Conservation (phyloP, 2,113 vertebrate species). For the Misgurnus anguillicaudatus region DNA sequence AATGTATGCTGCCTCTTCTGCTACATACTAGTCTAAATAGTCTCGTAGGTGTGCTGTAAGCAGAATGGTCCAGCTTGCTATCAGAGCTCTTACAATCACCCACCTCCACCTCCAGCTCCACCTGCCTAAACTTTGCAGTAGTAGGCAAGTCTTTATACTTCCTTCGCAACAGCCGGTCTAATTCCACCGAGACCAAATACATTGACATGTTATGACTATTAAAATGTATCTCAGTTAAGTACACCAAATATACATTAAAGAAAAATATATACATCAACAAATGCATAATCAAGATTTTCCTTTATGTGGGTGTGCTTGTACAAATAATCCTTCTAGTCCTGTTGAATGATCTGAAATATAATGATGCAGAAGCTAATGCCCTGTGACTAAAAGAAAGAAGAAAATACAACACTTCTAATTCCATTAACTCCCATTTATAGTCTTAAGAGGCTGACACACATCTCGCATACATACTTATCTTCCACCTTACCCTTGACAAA, state of each 20-base stretch:
- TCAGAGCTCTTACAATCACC: too few species aligned
- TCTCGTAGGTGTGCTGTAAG: too few species aligned
- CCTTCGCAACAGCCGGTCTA: too few species aligned
- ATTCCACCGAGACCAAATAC: too few species aligned
- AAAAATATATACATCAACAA: background rate
- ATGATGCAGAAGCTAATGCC: conserved; percentile 1
- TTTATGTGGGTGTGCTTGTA: background rate
- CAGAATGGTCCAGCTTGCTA: too few species aligned
- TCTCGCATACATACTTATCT: background rate
- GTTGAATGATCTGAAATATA: background rate
- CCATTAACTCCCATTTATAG: conserved; percentile 34
- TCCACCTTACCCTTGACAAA: conserved; percentile 9
- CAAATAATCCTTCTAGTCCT: conserved; percentile 30
- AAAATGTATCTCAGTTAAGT: background rate
- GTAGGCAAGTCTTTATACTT: too few species aligned
- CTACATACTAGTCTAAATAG: too few species aligned
- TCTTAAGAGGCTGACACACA: background rate
- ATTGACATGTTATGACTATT: background rate
- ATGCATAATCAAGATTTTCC: too few species aligned
- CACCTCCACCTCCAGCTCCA: too few species aligned
- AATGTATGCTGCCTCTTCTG: too few species aligned
- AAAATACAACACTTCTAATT: conserved; percentile 19
- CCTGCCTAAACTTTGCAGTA: too few species aligned
- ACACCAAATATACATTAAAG: background rate
- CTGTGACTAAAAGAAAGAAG: conserved; percentile 19